Evolutionary conservation across 2,113 vertebrate genomes (phyloP), one percentile per base, ranked within the genome.

Genomic region (Corydoras sp.): DNA sequence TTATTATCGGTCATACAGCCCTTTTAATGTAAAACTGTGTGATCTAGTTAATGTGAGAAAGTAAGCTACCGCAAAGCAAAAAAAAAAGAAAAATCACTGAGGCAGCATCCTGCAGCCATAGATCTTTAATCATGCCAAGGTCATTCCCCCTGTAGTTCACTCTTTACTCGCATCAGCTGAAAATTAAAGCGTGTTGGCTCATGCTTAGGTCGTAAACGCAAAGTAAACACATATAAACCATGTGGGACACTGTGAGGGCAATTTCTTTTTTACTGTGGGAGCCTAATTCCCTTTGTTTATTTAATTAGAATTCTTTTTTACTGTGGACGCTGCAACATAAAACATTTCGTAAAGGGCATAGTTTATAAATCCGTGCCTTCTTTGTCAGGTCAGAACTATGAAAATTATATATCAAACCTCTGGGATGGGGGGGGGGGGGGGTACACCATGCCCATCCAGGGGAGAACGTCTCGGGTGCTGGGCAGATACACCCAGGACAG

Each of bases 81-180:
- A 65, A 71, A 66, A 59, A 24, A 56, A 59, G 18, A 56, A 65
- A 70, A 65, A 50, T 31, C 51, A 62, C 65, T 68, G 68, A 76
- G 68, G 63, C 63, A 65, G 69, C 32, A 62, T 66, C 30, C 65
- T 54, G 43, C 24, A 68, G 53, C 32, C 30, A 35, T 32, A 29
- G 65, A 60, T 55, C 48, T 69, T 68, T 53, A 72, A 69, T 43
- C 15, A 54, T 60, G 56, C 60, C 70, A 77, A 54, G 50, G 70
- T 65, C 10, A 49, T 5, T 49, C 55, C 63, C 3, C n/a, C 15
- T 62, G 35, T 15, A 72, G 58, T 67, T n/a, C 49, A 58, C 62
- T 43, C 49, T 48, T 13, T 65, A 24, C 29, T 50, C 2, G 29
- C 5, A 30, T 55, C 31, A 35, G 69, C 59, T 71, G 9, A 43